Evolutionary conservation across 1,140 invertebrate species (phyloP).

Genomic region (Drosophila rhopaloa): DNA sequence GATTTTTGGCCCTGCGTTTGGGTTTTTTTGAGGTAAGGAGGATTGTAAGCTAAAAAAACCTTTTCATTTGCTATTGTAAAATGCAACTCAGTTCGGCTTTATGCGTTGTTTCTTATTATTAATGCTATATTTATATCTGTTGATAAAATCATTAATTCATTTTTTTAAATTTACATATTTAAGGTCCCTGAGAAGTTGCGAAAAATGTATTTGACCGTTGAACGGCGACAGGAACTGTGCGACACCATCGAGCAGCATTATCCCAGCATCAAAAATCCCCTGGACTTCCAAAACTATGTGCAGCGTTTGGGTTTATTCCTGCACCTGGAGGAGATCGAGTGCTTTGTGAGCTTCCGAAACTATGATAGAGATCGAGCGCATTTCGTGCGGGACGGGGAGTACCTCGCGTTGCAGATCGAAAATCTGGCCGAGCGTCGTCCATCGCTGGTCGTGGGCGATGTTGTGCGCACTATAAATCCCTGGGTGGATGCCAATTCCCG

Average conservation of each 20-base stretch:
- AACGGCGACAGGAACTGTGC: conserved; percentile 75
- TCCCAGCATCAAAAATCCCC: conserved; percentile 85
- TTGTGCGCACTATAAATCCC: conserved; percentile 87
- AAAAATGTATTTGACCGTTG: conserved; percentile 84
- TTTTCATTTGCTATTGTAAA: too few species aligned
- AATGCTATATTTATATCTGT: too few species aligned
- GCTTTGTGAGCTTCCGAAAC: conserved; percentile 87
- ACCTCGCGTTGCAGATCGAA: conserved; percentile 90
- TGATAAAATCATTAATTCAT: background rate
- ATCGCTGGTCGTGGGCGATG: conserved; percentile 92
- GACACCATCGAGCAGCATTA: conserved; percentile 80
- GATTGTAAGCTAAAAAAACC: too few species aligned
- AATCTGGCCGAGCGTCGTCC: conserved; percentile 93
- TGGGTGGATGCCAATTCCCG: conserved; percentile 47
- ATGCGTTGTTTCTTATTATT: too few species aligned
- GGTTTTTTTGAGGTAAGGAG: conserved; percentile 85
- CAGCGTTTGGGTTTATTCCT: conserved; percentile 89
- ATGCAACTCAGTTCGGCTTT: too few species aligned
- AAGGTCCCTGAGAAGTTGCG: conserved; percentile 87
- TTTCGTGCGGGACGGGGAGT: conserved; percentile 88
- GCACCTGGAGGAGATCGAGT: conserved; percentile 91
- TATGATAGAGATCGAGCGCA: conserved; percentile 89
- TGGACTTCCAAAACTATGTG: conserved; percentile 87
- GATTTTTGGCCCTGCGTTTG: conserved; percentile 84
- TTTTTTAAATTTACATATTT: conserved; percentile 69